Conservation (phyloP, 2,797 vertebrate species). For the Luscinia luscinia region DNA sequence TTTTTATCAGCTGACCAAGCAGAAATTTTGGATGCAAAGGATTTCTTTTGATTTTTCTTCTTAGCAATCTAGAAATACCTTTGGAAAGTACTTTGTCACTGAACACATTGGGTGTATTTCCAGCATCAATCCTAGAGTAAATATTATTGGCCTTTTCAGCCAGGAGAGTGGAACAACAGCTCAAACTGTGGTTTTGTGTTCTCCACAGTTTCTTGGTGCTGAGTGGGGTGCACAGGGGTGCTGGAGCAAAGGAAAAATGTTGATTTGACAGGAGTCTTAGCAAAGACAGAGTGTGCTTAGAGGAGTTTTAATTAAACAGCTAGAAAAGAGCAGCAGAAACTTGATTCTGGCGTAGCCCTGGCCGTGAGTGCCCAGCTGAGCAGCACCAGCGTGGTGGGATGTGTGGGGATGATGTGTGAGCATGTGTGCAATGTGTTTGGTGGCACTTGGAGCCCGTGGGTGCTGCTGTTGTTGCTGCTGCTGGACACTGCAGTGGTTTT, state of each 20-base stretch:
- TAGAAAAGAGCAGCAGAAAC: conserved; percentile 39
- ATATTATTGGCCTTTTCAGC: conserved; percentile 20
- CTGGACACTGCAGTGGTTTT: background rate
- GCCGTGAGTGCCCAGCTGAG: conserved; percentile 34
- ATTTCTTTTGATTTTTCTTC: background rate
- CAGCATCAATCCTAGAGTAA: conserved; percentile 15
- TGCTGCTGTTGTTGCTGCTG: background rate
- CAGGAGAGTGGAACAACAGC: background rate
- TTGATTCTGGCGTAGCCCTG: conserved; percentile 8
- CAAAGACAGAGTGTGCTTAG: conserved; percentile 19
- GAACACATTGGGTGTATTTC: background rate
- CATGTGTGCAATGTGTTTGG: background rate
- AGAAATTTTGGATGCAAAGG: background rate
- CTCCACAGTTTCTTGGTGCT: background rate
- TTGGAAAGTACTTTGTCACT: background rate
- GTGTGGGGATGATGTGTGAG: conserved; percentile 13
- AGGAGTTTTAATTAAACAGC: conserved; percentile 69
- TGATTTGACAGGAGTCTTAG: conserved; percentile 14
- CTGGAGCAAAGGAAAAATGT: conserved; percentile 4
- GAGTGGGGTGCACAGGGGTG: background rate
- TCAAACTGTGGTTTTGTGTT: background rate
- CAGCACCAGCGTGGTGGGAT: background rate
- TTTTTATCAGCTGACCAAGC: conserved; percentile 14
- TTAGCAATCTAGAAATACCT: background rate
- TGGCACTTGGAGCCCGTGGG: conserved; percentile 1